Evolutionary conservation across 2,113 vertebrate species (phyloP).

Genomic region (Haemorhous mexicanus): DNA sequence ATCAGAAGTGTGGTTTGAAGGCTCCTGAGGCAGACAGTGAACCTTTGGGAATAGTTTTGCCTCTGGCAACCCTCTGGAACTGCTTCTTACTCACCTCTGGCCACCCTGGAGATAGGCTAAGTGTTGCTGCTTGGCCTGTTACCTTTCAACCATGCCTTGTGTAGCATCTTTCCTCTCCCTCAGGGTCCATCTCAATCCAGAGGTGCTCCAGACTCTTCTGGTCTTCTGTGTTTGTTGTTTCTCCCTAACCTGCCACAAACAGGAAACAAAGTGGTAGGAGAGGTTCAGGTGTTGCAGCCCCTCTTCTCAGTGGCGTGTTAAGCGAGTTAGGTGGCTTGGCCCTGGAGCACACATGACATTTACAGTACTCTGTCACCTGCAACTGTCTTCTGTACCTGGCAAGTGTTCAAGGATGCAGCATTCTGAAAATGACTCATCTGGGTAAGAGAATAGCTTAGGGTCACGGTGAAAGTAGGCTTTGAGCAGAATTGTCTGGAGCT

Average conservation of each 20-base stretch:
- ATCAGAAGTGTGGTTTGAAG: neutral
- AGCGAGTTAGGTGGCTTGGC: neutral
- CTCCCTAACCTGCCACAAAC: neutral
- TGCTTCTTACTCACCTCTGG: neutral
- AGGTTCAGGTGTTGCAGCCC: neutral
- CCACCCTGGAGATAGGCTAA: neutral
- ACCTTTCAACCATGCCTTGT: neutral
- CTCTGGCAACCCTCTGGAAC: neutral
- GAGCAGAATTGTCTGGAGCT: neutral
- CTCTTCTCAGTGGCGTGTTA: neutral
- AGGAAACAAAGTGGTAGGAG: neutral
- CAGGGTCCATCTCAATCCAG: neutral
- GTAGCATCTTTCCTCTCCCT: neutral
- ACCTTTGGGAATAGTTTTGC: neutral
- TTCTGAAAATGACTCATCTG: neutral
- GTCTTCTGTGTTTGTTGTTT: rapidly evolving
- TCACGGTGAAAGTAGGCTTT: neutral
- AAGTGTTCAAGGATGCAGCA: neutral
- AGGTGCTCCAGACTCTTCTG: neutral
- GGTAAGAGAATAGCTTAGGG: neutral
- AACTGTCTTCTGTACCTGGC: neutral
- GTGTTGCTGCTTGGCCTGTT: neutral
- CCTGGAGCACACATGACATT: neutral
- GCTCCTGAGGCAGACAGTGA: neutral
- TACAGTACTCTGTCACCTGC: neutral